Conservation (phyloP, 2,888 invertebrate genomes). For the Lepeophtheirus nordmannii region DNA sequence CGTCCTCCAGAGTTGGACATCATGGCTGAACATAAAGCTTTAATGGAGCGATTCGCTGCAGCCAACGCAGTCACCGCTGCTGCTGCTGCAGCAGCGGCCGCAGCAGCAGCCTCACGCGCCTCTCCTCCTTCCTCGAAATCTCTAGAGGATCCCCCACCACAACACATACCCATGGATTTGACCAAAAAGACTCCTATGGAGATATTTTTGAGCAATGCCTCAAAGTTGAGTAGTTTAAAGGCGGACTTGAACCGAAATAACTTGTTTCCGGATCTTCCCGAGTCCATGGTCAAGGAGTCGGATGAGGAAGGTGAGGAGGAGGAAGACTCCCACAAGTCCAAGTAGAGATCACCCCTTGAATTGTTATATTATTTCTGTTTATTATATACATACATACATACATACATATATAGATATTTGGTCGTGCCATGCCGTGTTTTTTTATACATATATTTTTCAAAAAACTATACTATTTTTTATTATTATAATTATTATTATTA, state of each 20-base stretch:
- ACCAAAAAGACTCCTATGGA: slow-evolving; percentile 12
- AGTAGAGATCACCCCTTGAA: background rate
- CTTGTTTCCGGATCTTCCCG: background rate
- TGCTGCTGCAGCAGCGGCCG: slow-evolving; percentile 1
- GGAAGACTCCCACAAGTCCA: background rate
- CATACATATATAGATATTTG: no score
- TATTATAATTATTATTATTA: background rate
- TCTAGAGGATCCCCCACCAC: background rate
- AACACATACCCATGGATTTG: slow-evolving; percentile 13
- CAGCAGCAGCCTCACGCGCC: background rate
- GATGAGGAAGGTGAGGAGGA: background rate
- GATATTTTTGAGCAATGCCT: background rate
- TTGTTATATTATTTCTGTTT: background rate
- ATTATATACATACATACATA: background rate
- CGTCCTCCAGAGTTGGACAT: slow-evolving; percentile 6
- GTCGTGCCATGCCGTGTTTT: background rate
- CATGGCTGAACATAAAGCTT: slow-evolving; percentile 20
- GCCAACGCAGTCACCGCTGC: background rate
- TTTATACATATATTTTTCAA: background rate
- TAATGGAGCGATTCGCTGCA: slow-evolving; percentile 17
- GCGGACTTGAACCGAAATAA: background rate
- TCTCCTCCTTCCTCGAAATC: background rate
- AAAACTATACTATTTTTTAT: background rate
- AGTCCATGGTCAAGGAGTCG: background rate
- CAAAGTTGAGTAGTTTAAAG: background rate